A percentile compares a stretch with the other conserved stretches of the same genome.
Evolutionary conservation across 2,797 vertebrate genomes (phyloP).

Genomic region (Poliocrania exsul): DNA sequence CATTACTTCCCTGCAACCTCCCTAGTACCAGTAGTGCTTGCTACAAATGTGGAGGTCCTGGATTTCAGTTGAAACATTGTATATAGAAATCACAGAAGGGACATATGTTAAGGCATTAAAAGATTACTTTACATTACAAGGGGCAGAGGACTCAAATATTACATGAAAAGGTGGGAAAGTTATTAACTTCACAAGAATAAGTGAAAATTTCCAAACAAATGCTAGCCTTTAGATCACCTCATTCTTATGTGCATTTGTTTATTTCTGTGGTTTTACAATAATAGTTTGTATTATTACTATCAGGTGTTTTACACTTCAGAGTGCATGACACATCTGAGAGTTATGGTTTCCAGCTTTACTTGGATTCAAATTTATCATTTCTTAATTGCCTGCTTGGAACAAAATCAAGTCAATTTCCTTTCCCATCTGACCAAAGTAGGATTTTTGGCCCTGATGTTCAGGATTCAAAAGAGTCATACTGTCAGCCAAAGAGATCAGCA

Average conservation of each 20-base stretch:
- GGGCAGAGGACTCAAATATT: background rate
- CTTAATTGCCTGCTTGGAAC: constrained; percentile 76
- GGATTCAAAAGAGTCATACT: constrained; percentile 4
- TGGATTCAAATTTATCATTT: constrained; percentile 72
- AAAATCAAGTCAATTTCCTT: constrained; percentile 73
- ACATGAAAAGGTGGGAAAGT: background rate
- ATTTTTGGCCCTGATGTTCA: constrained; percentile 47
- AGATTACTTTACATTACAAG: background rate
- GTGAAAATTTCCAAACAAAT: background rate
- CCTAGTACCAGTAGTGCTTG: background rate
- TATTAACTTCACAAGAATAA: background rate
- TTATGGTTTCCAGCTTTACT: constrained; percentile 53
- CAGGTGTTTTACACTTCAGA: constrained; percentile 63
- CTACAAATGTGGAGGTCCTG: background rate
- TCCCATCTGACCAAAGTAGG: constrained; percentile 60
- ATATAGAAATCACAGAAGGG: background rate
- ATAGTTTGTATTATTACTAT: constrained; percentile 68
- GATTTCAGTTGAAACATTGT: background rate
- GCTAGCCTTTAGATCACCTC: background rate
- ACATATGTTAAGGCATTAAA: background rate
- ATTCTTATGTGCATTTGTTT: background rate
- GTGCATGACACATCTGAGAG: constrained; percentile 47
- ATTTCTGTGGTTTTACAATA: constrained; percentile 31
- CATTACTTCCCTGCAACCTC: background rate
- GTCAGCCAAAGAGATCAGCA: background rate